Base-by-base conservation (phyloP, 2,888 invertebrate genomes). In the Sylvicola fuscatus region DNA sequence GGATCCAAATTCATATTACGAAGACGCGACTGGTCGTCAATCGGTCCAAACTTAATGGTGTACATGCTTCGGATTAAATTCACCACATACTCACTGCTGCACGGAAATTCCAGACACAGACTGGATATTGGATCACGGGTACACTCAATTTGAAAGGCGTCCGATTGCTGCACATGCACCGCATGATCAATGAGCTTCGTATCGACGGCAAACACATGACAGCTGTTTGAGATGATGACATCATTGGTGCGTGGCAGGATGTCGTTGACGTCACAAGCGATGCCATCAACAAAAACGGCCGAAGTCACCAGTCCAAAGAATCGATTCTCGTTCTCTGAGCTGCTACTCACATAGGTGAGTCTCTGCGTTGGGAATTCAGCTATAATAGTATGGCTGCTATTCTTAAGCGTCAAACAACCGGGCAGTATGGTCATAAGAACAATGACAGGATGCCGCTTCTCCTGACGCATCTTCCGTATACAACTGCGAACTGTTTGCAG, bases 181-280 rank as follows among this genome's bases (percentile, higher is more conserved):
- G 68, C 68, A 52, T 95, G 93, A 39, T 81, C 77, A 3, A 76
- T 71, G 45, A 87, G 63, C 54, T 87, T 78, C 0, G 86, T 76
- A 51, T 93, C 90, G 7, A 90, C 82, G 39, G 86, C 86, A 54
- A 95, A 95, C 1, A 93, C 87, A 56, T 95, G 93, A 50, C 93
- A 92, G 36, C 92, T 87, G 50, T 84, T 84, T 0, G 83, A 83
- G 13, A 73, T 68, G 42, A 68, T 68, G 8, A 71, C 46, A 49
- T 68, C 66, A 11, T 51, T 37, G 47, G 51, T 27, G 3, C 13
- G 14, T 12, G 13, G 10, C 8, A 14, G 3, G 35, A 33, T 5
- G 29, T 14, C 42, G 58, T 62, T 0, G 52, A 48, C 16, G 28
- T 29, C 6, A 13, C 29, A 13, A 16, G 32, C 28, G 31, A 26